Conservation (phyloP, 92 coral and sea anemone genomes). For the Epizoanthus illoricatus region DNA sequence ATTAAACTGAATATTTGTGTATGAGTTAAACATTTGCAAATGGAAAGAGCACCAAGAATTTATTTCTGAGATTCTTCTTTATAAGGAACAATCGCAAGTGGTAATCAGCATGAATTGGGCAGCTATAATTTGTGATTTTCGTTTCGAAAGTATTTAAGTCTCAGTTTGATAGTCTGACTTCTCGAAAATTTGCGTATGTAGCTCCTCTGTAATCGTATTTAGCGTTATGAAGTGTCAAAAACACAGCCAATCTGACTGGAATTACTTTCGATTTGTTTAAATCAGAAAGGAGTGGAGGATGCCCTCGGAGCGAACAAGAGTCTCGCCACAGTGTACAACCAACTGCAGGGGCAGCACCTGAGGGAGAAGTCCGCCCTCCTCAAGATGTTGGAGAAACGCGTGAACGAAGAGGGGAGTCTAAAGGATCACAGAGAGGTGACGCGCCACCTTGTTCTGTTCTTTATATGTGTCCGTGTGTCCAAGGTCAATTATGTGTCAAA, state of each 20-base stretch:
- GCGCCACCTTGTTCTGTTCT: background rate
- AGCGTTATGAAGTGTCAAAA: background rate
- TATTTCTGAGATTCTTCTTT: too few relatives aligned
- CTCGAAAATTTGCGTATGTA: background rate
- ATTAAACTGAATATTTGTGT: too few relatives aligned
- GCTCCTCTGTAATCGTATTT: background rate
- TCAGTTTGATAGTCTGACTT: too few relatives aligned
- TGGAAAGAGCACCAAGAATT: too few relatives aligned
- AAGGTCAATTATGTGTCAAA: too few relatives aligned
- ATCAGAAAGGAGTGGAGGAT: conserved; percentile 74
- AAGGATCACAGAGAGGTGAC: conserved; percentile 92
- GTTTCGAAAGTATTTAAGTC: too few relatives aligned
- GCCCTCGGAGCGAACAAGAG: conserved; percentile 71
- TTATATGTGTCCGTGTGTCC: background rate
- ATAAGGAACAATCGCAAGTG: too few relatives aligned
- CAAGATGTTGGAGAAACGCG: conserved; percentile 73
- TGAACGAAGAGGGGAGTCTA: conserved; percentile 72
- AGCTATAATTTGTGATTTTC: too few relatives aligned
- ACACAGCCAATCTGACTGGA: background rate
- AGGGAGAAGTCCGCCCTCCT: conserved; percentile 70
- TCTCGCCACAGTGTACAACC: conserved; percentile 69
- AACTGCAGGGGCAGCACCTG: conserved; percentile 55
- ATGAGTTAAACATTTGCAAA: too few relatives aligned
- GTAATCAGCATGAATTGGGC: too few relatives aligned
- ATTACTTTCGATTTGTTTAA: background rate